These are phyloP conservation scores for Metallyticus violacea DNA, from an alignment of 2,888 invertebrate species.

Conservation along the genomic window DNA sequence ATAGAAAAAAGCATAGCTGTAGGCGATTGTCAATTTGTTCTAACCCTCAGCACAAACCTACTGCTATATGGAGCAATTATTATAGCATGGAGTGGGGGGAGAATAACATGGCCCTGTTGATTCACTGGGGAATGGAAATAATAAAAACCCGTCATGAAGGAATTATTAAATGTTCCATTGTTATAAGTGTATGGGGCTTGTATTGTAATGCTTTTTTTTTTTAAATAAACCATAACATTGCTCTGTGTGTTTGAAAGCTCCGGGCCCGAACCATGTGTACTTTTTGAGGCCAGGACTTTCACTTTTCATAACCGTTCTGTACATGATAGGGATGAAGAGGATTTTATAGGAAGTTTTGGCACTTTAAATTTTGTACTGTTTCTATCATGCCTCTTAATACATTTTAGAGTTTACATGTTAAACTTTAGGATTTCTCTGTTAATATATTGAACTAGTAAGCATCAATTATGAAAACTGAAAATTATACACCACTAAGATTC, in stretches of 20 bases:
- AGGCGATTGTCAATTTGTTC: background rate
- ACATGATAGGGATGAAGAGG: too few species aligned
- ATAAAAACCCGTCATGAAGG: background rate
- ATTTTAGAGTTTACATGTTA: too few species aligned
- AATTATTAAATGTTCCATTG: background rate
- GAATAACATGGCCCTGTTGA: background rate
- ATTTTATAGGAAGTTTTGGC: too few species aligned
- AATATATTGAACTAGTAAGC: too few species aligned
- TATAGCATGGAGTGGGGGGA: background rate
- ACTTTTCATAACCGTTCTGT: too few species aligned
- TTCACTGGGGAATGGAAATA: background rate
- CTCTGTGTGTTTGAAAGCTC: background rate
- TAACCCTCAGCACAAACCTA: background rate
- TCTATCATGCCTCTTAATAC: too few species aligned
- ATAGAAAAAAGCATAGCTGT: background rate
- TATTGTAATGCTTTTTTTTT: background rate
- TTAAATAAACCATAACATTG: background rate
- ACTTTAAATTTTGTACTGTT: too few species aligned
- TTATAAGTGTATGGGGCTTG: background rate
- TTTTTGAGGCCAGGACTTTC: too few species aligned
- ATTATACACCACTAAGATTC: too few species aligned
- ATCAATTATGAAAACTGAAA: too few species aligned
- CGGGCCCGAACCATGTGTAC: too few species aligned
- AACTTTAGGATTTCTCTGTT: too few species aligned
- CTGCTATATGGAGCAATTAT: background rate